phyloP scores from a whole-genome alignment of 2,888 invertebrate species.

The Matsumyia berberina region DNA sequence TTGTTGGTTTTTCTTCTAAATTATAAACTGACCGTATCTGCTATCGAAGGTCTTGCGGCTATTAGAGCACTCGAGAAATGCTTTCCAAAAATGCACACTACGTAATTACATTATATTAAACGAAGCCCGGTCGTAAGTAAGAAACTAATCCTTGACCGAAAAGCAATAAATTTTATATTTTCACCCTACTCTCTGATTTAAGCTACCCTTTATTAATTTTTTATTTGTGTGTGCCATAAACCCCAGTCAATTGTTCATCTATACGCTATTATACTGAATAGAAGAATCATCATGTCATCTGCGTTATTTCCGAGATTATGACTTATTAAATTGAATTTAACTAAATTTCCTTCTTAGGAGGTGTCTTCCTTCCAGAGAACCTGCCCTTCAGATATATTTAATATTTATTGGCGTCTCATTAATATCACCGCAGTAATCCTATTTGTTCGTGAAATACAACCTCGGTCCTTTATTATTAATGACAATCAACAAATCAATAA shows the following conservation, averaged over 20 bases:
- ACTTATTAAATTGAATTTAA: conserved; percentile 60
- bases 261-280: conserved; percentile 4
- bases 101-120: no score
- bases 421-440: conserved; percentile 49
- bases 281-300: conserved; percentile 60
- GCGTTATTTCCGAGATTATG: conserved; percentile 57
- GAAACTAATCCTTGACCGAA: not conserved
- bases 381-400: conserved; percentile 14
- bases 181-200: conserved; percentile 42
- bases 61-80: no score
- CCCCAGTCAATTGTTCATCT: conserved; percentile 19
- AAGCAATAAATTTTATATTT: conserved; percentile 36
- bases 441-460: conserved; percentile 27
- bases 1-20: no score
- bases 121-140: no score
- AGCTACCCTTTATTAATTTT: conserved; percentile 43
- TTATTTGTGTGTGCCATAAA: conserved; percentile 11
- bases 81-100: no score
- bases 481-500: not conserved
- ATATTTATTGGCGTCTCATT: conserved; percentile 55
- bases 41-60: no score
- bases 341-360: not conserved
- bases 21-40: not conserved
- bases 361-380: not conserved
- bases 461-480: no score